Conservation (phyloP, 1,140 invertebrate genomes). For the Chymomyza costata region DNA sequence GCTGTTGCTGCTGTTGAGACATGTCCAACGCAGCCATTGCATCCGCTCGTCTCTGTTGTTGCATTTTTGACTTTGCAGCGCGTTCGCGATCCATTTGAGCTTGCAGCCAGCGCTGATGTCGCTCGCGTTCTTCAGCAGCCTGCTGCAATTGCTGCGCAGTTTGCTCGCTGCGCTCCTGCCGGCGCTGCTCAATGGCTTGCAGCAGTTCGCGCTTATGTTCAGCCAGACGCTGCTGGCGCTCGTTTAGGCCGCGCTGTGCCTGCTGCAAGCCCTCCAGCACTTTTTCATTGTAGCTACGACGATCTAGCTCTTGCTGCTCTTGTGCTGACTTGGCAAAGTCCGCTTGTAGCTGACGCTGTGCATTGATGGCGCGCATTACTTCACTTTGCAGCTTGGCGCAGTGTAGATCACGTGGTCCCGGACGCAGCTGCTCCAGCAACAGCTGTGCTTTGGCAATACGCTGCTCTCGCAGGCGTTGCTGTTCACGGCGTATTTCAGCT, state of each 20-base stretch:
- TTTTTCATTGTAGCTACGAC: conserved; percentile 41
- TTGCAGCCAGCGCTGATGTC: conserved; percentile 30
- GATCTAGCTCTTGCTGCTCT: conserved; percentile 36
- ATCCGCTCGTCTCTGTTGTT: conserved; percentile 36
- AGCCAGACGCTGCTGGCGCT: conserved; percentile 32
- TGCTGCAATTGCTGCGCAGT: conserved; percentile 26
- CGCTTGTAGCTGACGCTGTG: conserved; percentile 52
- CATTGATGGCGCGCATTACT: conserved; percentile 49
- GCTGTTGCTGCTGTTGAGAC: conserved; percentile 44
- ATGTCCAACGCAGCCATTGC: conserved; percentile 61
- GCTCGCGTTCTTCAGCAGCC: conserved; percentile 25
- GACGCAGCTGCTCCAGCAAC: conserved; percentile 56
- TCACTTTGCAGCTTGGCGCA: conserved; percentile 60
- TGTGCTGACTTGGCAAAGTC: conserved; percentile 39
- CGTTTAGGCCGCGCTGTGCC: conserved; percentile 34
- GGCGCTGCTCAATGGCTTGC: conserved; percentile 44
- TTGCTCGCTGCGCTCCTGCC: conserved; percentile 22
- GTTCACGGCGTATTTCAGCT: conserved; percentile 17
- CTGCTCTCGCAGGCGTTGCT: conserved; percentile 20
- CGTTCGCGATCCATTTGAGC: conserved; percentile 45
- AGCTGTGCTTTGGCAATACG: conserved; percentile 57
- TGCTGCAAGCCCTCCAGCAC: conserved; percentile 49
- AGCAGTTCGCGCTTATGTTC: conserved; percentile 52
- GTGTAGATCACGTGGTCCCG: conserved; percentile 57
- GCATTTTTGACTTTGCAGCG: conserved; percentile 19